These are phyloP conservation scores for Agrotis puta DNA, from an alignment of 2,888 invertebrate species.

Conservation along the genomic window DNA sequence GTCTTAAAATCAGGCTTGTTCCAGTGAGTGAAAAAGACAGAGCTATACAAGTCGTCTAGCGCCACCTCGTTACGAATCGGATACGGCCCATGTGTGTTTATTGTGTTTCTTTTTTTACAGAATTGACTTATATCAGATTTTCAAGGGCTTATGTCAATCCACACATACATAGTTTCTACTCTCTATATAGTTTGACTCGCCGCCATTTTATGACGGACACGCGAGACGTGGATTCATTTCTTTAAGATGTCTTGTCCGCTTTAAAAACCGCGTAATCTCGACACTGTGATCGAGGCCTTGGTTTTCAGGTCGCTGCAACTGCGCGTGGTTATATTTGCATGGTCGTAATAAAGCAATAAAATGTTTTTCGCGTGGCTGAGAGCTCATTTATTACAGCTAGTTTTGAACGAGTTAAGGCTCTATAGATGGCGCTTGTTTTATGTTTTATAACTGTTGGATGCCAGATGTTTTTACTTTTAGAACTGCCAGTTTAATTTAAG, in stretches of 20 bases:
- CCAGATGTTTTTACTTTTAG: conserved; percentile 28
- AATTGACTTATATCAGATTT: too few species aligned
- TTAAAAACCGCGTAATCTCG: not conserved
- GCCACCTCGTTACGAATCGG: too few species aligned
- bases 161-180: too few species aligned
- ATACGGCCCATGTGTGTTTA: too few species aligned
- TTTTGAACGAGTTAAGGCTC: conserved; percentile 55
- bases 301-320: conserved; percentile 76
- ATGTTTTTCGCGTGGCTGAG: conserved; percentile 69
- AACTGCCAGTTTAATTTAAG: conserved; percentile 1
- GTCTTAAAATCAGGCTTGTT: too few species aligned
- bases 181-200: too few species aligned
- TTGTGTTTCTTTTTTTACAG: too few species aligned
- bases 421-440: conserved; percentile 43
- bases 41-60: too few species aligned
- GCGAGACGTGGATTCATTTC: too few species aligned
- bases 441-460: conserved; percentile 26
- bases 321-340: conserved; percentile 77
- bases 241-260: not conserved
- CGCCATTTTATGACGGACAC: too few species aligned
- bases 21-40: too few species aligned
- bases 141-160: too few species aligned
- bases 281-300: conserved; percentile 35
- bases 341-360: conserved; percentile 79
- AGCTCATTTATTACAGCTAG: conserved; percentile 69